These are phyloP conservation scores for Festucalex cinctus DNA, from an alignment of 2,113 vertebrate species.

Conservation along the genomic window DNA sequence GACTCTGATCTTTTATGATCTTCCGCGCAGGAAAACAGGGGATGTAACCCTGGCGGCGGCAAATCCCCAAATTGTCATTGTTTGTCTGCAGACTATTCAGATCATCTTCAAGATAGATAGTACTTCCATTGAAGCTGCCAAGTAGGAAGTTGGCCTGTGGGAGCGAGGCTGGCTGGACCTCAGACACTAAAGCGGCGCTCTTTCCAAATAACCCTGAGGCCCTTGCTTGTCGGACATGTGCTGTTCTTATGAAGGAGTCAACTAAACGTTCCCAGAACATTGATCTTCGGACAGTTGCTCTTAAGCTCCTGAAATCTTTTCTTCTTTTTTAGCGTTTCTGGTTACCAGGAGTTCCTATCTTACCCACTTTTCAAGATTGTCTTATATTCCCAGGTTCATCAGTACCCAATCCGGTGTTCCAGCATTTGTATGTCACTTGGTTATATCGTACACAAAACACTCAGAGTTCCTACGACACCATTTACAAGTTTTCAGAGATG, in stretches of 20 bases:
- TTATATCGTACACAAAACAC: background rate
- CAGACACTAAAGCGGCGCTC: slow-evolving; percentile 42
- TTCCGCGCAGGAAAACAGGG: slow-evolving; percentile 28
- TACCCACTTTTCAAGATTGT: background rate
- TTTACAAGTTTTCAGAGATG: too few species aligned
- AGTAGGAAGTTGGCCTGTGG: slow-evolving; percentile 41
- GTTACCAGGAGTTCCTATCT: background rate
- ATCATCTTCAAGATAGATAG: slow-evolving; percentile 53
- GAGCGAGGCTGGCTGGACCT: slow-evolving; percentile 53
- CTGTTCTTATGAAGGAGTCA: slow-evolving; percentile 55
- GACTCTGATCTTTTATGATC: slow-evolving; percentile 40
- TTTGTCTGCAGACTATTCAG: slow-evolving; percentile 44
- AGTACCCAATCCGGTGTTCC: background rate
- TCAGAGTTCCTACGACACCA: too few species aligned
- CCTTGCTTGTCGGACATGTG: slow-evolving; percentile 36
- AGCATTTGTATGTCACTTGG: background rate
- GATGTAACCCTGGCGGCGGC: slow-evolving; percentile 31
- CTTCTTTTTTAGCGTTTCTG: background rate
- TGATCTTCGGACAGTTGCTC: background rate
- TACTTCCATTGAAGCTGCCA: slow-evolving; percentile 28
- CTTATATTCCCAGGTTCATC: background rate
- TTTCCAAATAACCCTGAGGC: slow-evolving; percentile 44
- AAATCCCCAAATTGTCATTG: slow-evolving; percentile 37
- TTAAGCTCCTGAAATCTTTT: background rate
- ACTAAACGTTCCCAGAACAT: background rate